Base-by-base conservation (phyloP, 1,140 invertebrate genomes). In the Bombus sylvicola region DNA sequence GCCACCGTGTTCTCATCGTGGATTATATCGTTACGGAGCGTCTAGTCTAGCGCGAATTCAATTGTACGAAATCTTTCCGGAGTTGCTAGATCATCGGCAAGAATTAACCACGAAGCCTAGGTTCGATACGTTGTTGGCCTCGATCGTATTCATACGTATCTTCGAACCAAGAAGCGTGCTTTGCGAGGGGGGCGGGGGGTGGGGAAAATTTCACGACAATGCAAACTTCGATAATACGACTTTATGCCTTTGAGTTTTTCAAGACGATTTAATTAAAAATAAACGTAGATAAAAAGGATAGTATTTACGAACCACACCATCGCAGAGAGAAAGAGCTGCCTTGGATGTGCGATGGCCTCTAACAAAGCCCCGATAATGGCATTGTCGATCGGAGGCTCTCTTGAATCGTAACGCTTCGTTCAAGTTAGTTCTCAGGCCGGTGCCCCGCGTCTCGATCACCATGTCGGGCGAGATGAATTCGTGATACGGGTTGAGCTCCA, bases 281-380 rank as follows among this genome's bases (percentile, higher is more conserved):
- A 53, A 53, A 8, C 13, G 13, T 1, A 9, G 6, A 22, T 18
- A 34, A 18, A 22, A 66, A 18, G 15, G 1, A 15, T 2, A 34
- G n/a, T 22, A n/a, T 47, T 12, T 89, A 96, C 96, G 95, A 94
- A 97, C 96, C 95, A 97, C 94, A 43, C 96, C 96, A 73, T 96
- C 94, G 86, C 96, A 97, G 1, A 96, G 94, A 41, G 96, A 96
- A n/a, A 97, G 83, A 13, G 96, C 96, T 12, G 95, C 96, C 64
- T 92, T 94, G 2, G 96, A 97, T 68, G 93, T 85, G 0, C 86
- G 66, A n/a, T 95, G 92, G 62, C 95, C 96, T 71, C 94, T 92
- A 53, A 97, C 92, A 47, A 89, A 86, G 9, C 96, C 96, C 13
- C 93, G 94, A 87, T 96, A 97, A 91, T 97, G 96, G 87, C 96